These are phyloP conservation scores for Nasonia giraulti DNA, from an alignment of 1,140 invertebrate genomes.

Conservation along the genomic window DNA sequence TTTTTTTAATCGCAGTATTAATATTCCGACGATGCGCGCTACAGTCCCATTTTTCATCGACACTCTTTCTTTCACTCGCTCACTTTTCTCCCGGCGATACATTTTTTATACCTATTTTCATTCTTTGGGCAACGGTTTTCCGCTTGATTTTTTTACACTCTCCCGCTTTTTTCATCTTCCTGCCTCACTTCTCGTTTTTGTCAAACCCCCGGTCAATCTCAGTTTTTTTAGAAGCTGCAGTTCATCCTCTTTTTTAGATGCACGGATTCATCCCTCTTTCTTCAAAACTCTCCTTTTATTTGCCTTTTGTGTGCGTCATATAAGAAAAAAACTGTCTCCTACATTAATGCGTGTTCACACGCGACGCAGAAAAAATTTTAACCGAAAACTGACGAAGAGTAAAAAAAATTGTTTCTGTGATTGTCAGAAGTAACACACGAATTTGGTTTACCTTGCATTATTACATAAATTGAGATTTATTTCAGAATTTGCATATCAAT, in stretches of 20 bases:
- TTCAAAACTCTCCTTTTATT: slow-evolving; percentile 1
- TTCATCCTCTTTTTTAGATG: neutral
- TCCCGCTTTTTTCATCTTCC: slow-evolving; percentile 31
- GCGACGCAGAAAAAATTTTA: neutral
- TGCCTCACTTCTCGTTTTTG: slow-evolving; percentile 6
- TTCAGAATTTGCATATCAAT: neutral
- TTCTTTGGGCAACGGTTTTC: slow-evolving; percentile 1
- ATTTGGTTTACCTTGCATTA: neutral
- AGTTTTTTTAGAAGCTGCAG: neutral
- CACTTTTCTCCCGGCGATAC: neutral
- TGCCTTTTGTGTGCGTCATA: neutral
- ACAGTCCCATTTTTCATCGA: neutral
- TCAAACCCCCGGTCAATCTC: neutral
- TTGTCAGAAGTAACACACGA: neutral
- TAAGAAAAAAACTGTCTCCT: neutral
- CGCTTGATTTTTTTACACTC: neutral
- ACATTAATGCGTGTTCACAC: neutral
- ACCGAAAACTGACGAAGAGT: neutral
- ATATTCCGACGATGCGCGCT: neutral
- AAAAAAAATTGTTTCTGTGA: neutral
- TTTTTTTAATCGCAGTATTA: too few species aligned
- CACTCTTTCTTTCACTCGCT: neutral
- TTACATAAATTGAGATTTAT: neutral
- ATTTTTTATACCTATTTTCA: slow-evolving; percentile 21
- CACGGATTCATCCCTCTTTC: slow-evolving; percentile 6